These are phyloP conservation scores for Mesoclemmys tuberculata DNA, from an alignment of 2,113 vertebrate genomes.

Conservation along the genomic window DNA sequence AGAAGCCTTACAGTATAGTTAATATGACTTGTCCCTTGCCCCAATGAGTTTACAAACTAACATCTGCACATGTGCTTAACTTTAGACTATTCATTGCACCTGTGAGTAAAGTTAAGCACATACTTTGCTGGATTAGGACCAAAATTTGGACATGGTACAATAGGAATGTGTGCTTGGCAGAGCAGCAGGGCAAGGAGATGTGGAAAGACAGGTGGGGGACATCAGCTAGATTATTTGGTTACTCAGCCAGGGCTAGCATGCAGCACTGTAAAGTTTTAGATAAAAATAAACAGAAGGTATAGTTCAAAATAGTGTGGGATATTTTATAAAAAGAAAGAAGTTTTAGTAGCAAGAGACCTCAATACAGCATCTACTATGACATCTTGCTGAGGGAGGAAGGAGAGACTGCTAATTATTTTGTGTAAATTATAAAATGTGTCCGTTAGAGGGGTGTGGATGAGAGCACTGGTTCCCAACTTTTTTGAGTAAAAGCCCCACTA, in stretches of 20 bases:
- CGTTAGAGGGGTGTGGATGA: neutral
- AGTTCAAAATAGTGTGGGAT: neutral
- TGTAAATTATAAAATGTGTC: neutral
- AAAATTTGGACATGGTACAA: conserved; percentile 63
- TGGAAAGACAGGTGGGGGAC: conserved; percentile 21
- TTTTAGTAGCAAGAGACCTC: neutral
- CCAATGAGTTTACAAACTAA: neutral
- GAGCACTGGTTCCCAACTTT: too few relatives aligned
- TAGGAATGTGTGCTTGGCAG: conserved; percentile 8
- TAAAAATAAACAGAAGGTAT: neutral
- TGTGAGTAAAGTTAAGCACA: conserved; percentile 16
- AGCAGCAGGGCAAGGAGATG: neutral
- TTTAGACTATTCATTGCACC: neutral
- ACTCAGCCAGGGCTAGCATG: conserved; percentile 16
- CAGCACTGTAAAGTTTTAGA: neutral
- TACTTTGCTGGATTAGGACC: conserved; percentile 34
- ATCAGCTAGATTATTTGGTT: neutral
- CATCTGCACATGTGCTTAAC: conserved; percentile 45
- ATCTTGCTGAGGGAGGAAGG: neutral
- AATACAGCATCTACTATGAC: neutral
- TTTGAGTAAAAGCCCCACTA: too few relatives aligned
- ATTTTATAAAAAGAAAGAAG: neutral
- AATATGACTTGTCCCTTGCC: neutral
- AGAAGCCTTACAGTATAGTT: neutral
- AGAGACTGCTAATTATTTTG: neutral